A percentile compares a stretch with the other conserved stretches of the same genome.
Conservation (phyloP, 2,888 invertebrate genomes). For the Zonitis immaculata region DNA sequence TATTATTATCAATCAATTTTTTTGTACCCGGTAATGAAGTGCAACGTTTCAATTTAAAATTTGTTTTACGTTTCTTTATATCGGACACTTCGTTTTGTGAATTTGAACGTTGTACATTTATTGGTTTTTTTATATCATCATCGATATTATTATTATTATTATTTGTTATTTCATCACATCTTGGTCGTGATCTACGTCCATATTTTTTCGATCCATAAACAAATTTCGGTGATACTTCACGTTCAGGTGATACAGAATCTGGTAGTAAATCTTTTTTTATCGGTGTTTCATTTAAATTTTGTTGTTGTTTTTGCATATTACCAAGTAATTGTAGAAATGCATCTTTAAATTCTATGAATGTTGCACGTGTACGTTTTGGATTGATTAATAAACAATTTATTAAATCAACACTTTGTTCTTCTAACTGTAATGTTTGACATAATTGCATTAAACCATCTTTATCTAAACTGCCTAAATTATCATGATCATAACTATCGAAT, state of each 20-base stretch:
- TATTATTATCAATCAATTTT: slow-evolving; percentile 27
- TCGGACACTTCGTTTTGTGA: slow-evolving; percentile 55
- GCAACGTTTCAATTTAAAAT: slow-evolving; percentile 53
- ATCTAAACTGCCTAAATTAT: slow-evolving; percentile 64
- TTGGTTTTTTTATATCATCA: slow-evolving; percentile 37
- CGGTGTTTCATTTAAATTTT: slow-evolving; percentile 26
- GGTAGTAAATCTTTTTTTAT: slow-evolving; percentile 27
- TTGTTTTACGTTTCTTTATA: slow-evolving; percentile 50
- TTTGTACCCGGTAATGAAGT: slow-evolving; percentile 52
- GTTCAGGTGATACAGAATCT: slow-evolving; percentile 56
- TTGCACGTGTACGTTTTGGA: slow-evolving; percentile 51
- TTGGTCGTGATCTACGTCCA: slow-evolving; percentile 66
- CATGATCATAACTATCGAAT: slow-evolving; percentile 73
- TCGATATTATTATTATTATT: slow-evolving; percentile 41
- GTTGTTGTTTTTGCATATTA: slow-evolving; percentile 41
- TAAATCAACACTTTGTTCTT: slow-evolving; percentile 63
- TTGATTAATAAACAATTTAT: slow-evolving; percentile 57
- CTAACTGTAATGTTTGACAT: slow-evolving; percentile 73
- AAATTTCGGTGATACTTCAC: slow-evolving; percentile 69
- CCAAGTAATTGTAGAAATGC: slow-evolving; percentile 68
- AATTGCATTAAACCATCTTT: slow-evolving; percentile 62
- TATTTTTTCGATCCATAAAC: slow-evolving; percentile 72
- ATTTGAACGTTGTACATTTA: slow-evolving; percentile 52
- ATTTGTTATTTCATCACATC: slow-evolving; percentile 44
- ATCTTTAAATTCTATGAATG: slow-evolving; percentile 73